Evolutionary conservation across 1,140 invertebrate species (phyloP), one percentile per base, ranked within the genome.

Genomic region (Rhopalosiphum padi): DNA sequence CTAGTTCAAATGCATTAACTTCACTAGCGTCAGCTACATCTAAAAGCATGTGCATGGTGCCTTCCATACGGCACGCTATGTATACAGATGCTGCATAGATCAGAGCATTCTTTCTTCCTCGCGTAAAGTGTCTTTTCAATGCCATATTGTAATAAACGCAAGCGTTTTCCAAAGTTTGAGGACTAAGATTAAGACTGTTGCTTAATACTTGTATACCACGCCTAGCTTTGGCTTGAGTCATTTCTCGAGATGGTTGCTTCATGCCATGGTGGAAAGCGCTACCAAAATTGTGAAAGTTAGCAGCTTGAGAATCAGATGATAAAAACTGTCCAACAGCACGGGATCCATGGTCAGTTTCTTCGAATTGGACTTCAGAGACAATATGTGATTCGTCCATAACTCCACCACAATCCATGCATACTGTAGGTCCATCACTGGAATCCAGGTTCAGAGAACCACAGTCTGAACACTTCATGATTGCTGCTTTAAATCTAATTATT

Each of bases 131-230:
- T 94, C 97, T 95, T 89, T 96, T 96, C n/a, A 99, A 95, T 51
- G 99, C 99, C 97, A 99, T 97, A 96, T 99, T 99, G 95, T 99
- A 99, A 95, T 99, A 99, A 95, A 98, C 99, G 94, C 98, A 98
- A 9, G 99, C 98, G 41, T 97, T 99, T 93, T 99, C 98, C 88
- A 99, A 97, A 94, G 97, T 98, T 94, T 99, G 98, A 94, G 98
- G 97, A 95, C 98, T 99, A 68, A 99, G 96, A 41, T 97, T 96
- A 92, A 94, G 92, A 85, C 55, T 94, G 22, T 87, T 93, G 30
- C 91, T 93, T 35, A 93, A 89, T 8, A 87, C 68, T 89, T 87
- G 97, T 88, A 99, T 98, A 48, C 97, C 97, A 95, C 96, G 96
- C 94, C 97, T 96, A n/a, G 98, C 98, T 96, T 98, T 98, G 94